These are phyloP conservation scores for Carassius gibelio DNA, from an alignment of 2,113 vertebrate species.

Conservation along the genomic window DNA sequence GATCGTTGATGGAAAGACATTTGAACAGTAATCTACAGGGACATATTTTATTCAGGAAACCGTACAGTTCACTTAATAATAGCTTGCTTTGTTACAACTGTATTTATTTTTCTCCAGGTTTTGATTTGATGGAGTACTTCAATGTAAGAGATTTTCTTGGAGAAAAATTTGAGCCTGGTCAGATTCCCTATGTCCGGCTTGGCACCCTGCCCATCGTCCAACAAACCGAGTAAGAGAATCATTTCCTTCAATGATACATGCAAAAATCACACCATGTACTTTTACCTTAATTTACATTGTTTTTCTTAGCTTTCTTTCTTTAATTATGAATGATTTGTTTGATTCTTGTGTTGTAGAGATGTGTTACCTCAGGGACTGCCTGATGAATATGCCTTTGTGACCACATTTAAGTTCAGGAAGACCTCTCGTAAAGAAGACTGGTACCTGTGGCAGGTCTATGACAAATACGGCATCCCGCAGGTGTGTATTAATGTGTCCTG, in stretches of 20 bases:
- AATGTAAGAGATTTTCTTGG: slow-evolving; percentile 86
- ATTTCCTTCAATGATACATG: neutral
- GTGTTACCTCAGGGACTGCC: slow-evolving; percentile 94
- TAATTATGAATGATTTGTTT: neutral
- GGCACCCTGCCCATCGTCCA: slow-evolving; percentile 93
- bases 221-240: slow-evolving; percentile 89
- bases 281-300: neutral
- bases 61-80: neutral
- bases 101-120: slow-evolving; percentile 76
- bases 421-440: slow-evolving; percentile 92
- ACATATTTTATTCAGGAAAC: neutral
- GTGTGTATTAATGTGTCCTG: slow-evolving; percentile 67
- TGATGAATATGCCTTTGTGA: slow-evolving; percentile 95
- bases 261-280: neutral
- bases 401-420: slow-evolving; percentile 96
- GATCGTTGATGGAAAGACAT: neutral
- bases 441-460: slow-evolving; percentile 98
- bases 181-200: slow-evolving; percentile 91
- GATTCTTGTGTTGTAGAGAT: slow-evolving; percentile 74
- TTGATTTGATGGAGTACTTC: slow-evolving; percentile 94
- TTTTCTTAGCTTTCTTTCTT: no score
- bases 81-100: neutral
- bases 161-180: slow-evolving; percentile 80
- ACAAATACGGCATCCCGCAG: slow-evolving; percentile 98
- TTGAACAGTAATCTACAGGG: neutral